Base-by-base conservation (phyloP, 2,113 vertebrate species). In the Catharus minimus region DNA sequence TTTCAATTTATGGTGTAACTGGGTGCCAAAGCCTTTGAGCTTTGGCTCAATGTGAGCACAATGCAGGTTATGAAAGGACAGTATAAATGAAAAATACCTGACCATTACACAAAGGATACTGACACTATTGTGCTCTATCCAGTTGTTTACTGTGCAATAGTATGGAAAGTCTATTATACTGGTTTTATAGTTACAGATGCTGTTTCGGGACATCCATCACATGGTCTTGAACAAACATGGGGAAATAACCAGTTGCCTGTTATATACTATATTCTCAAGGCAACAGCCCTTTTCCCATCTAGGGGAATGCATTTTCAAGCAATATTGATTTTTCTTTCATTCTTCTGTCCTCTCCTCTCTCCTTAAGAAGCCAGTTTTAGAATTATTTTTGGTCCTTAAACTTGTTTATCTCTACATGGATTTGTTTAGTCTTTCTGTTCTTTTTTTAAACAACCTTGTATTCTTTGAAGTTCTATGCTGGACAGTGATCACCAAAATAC, bases 1-100 rank as follows among this genome's bases (percentile, higher is more conserved):
- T 94, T 94, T 93, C 87, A 88, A 74, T 93, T 92, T 94, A 92
- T 88, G 56, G 39, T 89, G 28, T 78, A 94, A 84, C 50, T 58
- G 90, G 61, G 49, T 94, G 73, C 49, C 77, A 88, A 46, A 61
- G 28, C 84, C 81, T 92, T 95, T 90, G 86, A 95, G 90, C 77
- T 86, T 91, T 93, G 86, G 27, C 61, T 91, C 72, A 76, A 12
- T 85, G 49, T 62, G 43, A 93, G 60, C 61, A 75, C 58, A 64
- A 41, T 64, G 58, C 15, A 47, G 72, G 33, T 86, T 92, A 62
- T 88, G 77, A 81, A 91, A 89, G 86, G 78, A 50, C 38, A 74
- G 28, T 82, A 82, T 89, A 92, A 93, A 78, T 86, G 89, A 89
- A 89, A 89, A 88, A 89, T 72, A 32, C 36, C 41, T 92, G 58